Evolutionary conservation across 2,113 vertebrate species (phyloP).

Genomic region (Sciurus niger): DNA sequence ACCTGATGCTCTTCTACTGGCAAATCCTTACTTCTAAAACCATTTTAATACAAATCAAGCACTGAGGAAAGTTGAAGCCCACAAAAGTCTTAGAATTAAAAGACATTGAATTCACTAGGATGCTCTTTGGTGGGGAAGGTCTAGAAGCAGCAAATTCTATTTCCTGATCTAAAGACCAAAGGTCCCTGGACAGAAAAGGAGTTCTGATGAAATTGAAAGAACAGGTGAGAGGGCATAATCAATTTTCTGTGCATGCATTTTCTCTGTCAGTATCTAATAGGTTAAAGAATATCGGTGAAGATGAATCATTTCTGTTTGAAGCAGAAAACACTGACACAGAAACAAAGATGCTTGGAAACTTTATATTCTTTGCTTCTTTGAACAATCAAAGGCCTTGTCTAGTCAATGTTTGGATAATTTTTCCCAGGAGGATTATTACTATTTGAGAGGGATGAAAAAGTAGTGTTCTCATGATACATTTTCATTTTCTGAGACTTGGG

Average conservation of each 20-base stretch:
- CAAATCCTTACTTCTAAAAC: not conserved
- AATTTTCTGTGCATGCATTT: not conserved
- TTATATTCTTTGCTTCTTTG: slow-evolving; percentile 58
- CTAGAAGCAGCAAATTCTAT: not conserved
- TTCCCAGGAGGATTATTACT: slow-evolving; percentile 52
- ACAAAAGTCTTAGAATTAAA: not conserved
- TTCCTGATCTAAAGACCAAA: slow-evolving; percentile 56
- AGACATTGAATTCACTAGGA: not conserved
- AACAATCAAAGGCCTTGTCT: slow-evolving; percentile 71
- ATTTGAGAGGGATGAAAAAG: slow-evolving; percentile 36
- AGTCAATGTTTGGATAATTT: slow-evolving; percentile 62
- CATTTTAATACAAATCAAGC: not conserved
- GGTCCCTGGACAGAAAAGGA: slow-evolving; percentile 10
- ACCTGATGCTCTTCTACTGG: not conserved
- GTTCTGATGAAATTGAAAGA: slow-evolving; percentile 43
- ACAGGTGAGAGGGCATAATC: not conserved
- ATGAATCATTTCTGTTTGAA: slow-evolving; percentile 68
- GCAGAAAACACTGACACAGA: slow-evolving; percentile 61
- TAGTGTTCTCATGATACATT: slow-evolving; percentile 32
- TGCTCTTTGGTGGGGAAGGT: not conserved
- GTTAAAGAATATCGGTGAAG: slow-evolving; percentile 72
- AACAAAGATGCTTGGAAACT: slow-evolving; percentile 77
- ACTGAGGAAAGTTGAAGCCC: not conserved
- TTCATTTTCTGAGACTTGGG: slow-evolving; percentile 60
- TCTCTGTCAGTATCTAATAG: not conserved